A percentile compares a stretch with the other conserved stretches of the same genome.
Conservation (phyloP, 2,113 vertebrate genomes). For the Emydocephalus ijimae region DNA sequence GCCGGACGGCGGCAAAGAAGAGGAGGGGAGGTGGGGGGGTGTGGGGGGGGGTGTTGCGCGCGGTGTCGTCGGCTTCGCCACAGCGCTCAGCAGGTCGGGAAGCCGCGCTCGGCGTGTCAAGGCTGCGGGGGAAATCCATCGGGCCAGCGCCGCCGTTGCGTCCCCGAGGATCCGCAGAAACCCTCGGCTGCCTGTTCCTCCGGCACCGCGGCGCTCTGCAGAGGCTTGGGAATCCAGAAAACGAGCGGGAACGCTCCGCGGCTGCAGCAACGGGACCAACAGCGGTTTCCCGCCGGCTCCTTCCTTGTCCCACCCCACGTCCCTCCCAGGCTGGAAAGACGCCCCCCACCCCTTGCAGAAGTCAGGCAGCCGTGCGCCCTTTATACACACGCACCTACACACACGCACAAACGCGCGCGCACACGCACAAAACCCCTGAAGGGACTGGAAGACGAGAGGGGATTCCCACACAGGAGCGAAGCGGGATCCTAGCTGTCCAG, state of each 20-base stretch:
- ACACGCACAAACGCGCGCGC: background rate
- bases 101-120: slow-evolving; percentile 4
- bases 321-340: background rate
- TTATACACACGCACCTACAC: no score
- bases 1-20: background rate
- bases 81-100: slow-evolving; percentile 20
- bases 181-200: background rate
- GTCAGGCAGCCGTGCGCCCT: background rate
- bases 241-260: background rate
- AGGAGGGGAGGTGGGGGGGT: background rate
- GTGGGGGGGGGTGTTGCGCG: no score
- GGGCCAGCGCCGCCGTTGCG: background rate
- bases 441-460: background rate
- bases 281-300: background rate
- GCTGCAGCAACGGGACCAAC: background rate
- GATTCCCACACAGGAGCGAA: background rate
- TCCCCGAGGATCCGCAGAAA: background rate
- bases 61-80: background rate
- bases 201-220: slow-evolving; percentile 16
- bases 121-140: background rate
- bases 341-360: background rate
- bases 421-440: background rate
- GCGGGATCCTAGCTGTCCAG: background rate
- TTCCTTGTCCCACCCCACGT: background rate
- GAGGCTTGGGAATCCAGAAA: background rate